These are phyloP conservation scores for Cydia fagiglandana DNA, from an alignment of 1,140 invertebrate genomes.

Conservation along the genomic window DNA sequence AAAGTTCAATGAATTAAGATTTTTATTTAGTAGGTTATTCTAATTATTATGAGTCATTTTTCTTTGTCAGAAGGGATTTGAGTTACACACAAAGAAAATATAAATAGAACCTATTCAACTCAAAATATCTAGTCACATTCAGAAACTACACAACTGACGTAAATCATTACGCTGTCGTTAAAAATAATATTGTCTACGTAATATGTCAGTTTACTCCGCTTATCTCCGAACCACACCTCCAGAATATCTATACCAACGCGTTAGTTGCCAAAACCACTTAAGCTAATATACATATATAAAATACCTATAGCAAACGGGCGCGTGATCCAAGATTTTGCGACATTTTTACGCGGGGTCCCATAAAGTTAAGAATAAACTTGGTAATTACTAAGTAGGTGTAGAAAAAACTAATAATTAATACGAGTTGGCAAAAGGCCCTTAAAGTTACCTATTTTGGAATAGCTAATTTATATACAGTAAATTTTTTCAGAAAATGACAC, in stretches of 20 bases:
- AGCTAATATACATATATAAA: background rate
- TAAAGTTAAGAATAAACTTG: background rate
- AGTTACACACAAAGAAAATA: too few relatives aligned
- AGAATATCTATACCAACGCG: background rate
- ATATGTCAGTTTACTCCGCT: background rate
- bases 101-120: background rate
- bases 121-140: background rate
- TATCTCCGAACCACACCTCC: slow-evolving; percentile 5
- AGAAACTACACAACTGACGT: background rate
- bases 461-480: too few relatives aligned
- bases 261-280: slow-evolving; percentile 17
- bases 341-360: background rate
- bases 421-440: too few relatives aligned
- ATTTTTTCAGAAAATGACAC: too few relatives aligned
- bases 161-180: background rate
- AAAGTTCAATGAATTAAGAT: too few relatives aligned
- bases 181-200: slow-evolving; percentile 9
- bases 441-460: too few relatives aligned
- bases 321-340: background rate
- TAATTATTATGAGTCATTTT: too few relatives aligned
- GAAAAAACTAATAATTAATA: too few relatives aligned
- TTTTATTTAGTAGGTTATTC: too few relatives aligned
- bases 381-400: background rate
- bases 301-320: background rate
- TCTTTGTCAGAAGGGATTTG: too few relatives aligned